Evolutionary conservation across 2,888 invertebrate genomes (phyloP).

Genomic region (Trachelus tabidus): DNA sequence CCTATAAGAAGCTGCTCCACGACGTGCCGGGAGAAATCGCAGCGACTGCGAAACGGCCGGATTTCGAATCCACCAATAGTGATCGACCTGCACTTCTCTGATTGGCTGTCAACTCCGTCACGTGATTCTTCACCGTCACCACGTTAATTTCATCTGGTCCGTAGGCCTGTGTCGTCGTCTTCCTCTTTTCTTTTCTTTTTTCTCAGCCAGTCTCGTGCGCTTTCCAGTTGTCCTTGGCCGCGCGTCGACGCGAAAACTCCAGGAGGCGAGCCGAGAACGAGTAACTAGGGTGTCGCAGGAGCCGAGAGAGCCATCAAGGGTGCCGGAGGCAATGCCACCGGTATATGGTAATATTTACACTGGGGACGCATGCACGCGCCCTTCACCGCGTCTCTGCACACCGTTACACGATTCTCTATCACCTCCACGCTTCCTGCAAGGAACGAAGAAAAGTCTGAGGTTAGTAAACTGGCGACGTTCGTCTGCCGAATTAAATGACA

Average conservation of each 20-base stretch:
- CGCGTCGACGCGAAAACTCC: conserved; percentile 14
- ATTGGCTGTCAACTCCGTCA: too few relatives aligned
- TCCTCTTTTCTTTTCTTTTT: neutral
- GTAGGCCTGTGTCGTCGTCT: too few relatives aligned
- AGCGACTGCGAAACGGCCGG: too few relatives aligned
- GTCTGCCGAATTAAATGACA: too few relatives aligned
- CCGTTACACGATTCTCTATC: conserved; percentile 94
- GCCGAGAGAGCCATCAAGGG: conserved; percentile 76
- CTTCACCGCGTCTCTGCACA: conserved; percentile 95
- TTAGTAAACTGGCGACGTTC: too few relatives aligned
- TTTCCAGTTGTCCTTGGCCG: conserved; percentile 2
- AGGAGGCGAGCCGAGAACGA: conserved; percentile 35
- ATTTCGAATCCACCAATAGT: too few relatives aligned
- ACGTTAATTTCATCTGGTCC: too few relatives aligned
- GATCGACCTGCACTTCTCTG: too few relatives aligned
- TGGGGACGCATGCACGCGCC: conserved; percentile 92
- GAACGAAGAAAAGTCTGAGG: conserved; percentile 21
- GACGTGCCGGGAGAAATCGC: too few relatives aligned
- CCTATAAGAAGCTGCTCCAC: too few relatives aligned
- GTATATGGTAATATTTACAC: conserved; percentile 98
- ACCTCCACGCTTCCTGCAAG: conserved; percentile 93
- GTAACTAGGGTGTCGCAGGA: conserved; percentile 53
- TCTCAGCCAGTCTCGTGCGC: neutral
- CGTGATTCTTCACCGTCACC: too few relatives aligned
- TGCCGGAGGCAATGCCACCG: conserved; percentile 88